Evolutionary conservation across 2,888 invertebrate species (phyloP), one percentile per base, ranked within the genome.

Genomic region (Trichogramma dendrolimi): DNA sequence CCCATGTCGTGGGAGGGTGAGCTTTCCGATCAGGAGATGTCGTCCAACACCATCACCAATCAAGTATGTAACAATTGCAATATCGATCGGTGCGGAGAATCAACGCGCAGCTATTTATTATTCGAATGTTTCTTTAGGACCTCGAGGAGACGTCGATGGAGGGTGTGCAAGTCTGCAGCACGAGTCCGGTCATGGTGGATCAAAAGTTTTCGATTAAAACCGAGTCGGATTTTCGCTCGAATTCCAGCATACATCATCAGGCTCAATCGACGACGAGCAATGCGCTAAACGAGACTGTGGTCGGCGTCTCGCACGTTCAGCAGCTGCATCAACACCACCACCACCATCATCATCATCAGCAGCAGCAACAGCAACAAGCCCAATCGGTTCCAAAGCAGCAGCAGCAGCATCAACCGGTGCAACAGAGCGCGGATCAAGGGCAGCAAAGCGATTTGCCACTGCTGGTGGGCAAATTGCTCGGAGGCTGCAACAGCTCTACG

Each of bases 1-100:
- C 94, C 94, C 54, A 95, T 95, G 94, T 94, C 93, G 6, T 94
- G 94, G 94, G 94, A 94, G 79, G 94, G 94, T 6, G 94, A 93
- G 78, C 84, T 94, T 8, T 94, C 93, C 2, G 94, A 94, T 75
- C 87, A 89, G n/a, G 92, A 92, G 75, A 81, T 81, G 79, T 80
- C 80, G 70, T 79, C 79, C 67, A 79, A 78, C 63, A 79, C 79
- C 14, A 73, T 79, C 54, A 78, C 77, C 4, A 78, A 77, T 69
- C 79, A 79, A 71, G 77, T 75, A 58, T 1, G 66, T 27, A 27
- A 27, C 3, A 27, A 27, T 27, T 27, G 27, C 27, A 27, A 27
- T 27, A 27, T 27, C 27, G 27, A 27, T 27, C 14, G 2, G 14
- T 14, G 14, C 14, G 14, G 1, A 1, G 3, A 27, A 7, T 27